Conservation (phyloP, 2,888 invertebrate species). For the Andrena hattorfiana region DNA sequence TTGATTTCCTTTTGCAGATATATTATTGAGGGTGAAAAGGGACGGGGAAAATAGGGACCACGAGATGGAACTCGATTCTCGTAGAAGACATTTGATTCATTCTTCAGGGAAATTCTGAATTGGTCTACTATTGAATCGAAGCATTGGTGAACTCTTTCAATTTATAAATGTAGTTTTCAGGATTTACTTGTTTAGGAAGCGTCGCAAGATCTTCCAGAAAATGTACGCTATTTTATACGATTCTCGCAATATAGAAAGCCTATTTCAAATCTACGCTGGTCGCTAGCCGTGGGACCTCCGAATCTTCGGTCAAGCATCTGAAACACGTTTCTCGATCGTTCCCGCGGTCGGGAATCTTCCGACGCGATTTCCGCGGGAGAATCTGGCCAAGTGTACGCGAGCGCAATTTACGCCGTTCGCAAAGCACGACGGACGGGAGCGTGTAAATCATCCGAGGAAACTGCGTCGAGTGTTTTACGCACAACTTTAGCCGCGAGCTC, state of each 20-base stretch:
- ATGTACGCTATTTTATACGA: too few species aligned
- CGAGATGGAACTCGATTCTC: background rate
- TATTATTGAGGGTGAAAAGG: background rate
- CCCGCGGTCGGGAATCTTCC: constrained; percentile 7
- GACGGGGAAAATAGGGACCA: background rate
- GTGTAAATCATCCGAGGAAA: constrained; percentile 71
- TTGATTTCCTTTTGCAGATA: constrained; percentile 1
- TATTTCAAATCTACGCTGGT: too few species aligned
- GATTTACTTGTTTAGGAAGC: too few species aligned
- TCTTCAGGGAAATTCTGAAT: background rate
- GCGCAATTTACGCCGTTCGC: constrained; percentile 74
- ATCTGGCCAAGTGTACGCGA: constrained; percentile 43
- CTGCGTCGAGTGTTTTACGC: constrained; percentile 55
- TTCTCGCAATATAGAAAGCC: too few species aligned
- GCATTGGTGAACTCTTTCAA: too few species aligned
- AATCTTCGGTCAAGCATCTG: background rate
- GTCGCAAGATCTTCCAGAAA: too few species aligned
- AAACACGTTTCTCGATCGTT: constrained; percentile 9
- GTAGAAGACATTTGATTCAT: background rate
- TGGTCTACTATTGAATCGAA: too few species aligned
- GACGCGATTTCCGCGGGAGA: constrained; percentile 27
- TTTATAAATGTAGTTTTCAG: too few species aligned
- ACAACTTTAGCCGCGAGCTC: constrained; percentile 59
- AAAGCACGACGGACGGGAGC: constrained; percentile 66
- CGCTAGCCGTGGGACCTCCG: background rate